Conservation (phyloP, 2,888 invertebrate genomes). For the Eristalinus sepulchralis region DNA sequence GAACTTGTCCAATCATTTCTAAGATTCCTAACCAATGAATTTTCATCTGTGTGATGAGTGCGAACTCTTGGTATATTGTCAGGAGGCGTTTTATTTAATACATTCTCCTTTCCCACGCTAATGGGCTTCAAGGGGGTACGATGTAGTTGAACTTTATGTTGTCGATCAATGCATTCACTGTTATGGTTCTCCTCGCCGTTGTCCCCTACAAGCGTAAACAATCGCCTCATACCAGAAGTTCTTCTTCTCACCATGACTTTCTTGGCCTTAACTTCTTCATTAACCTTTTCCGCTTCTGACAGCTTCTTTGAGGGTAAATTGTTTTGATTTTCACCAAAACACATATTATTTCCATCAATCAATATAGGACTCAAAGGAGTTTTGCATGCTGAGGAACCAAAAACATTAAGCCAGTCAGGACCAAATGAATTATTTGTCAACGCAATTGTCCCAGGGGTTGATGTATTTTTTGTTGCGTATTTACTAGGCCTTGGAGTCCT, state of each 20-base stretch:
- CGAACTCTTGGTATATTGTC: not conserved
- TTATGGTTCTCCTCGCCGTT: not conserved
- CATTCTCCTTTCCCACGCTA: not conserved
- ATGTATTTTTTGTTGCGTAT: not conserved
- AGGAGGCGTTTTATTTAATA: not conserved
- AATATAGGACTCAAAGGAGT: slow-evolving; percentile 1
- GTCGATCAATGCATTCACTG: not conserved
- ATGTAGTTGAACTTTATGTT: not conserved
- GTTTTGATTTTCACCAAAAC: not conserved
- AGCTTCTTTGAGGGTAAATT: not conserved
- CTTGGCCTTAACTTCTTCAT: not conserved
- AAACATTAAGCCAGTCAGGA: not conserved
- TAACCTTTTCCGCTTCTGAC: not conserved
- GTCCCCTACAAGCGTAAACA: not conserved
- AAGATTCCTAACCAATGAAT: not conserved
- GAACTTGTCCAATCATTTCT: slow-evolving; percentile 35
- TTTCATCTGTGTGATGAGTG: not conserved
- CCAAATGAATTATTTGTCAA: not conserved
- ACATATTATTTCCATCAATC: not conserved
- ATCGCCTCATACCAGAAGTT: not conserved
- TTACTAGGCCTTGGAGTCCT: not conserved
- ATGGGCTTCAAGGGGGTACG: not conserved
- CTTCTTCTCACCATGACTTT: not conserved
- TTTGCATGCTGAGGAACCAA: not conserved
- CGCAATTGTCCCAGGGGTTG: slow-evolving; percentile 17